Conservation (phyloP, 2,888 invertebrate genomes). For the Anarsia innoxiella region DNA sequence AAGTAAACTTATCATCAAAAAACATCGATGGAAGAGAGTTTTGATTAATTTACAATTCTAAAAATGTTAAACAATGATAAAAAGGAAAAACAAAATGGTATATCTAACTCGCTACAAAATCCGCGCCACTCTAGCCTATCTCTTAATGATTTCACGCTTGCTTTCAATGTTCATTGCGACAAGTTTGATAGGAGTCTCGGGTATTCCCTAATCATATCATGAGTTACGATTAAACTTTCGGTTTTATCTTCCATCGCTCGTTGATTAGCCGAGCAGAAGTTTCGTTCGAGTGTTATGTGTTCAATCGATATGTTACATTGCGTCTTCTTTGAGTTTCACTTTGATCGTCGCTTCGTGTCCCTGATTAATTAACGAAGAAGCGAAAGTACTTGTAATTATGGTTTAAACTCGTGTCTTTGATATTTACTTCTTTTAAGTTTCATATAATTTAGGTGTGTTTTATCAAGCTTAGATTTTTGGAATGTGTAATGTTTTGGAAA, state of each 20-base stretch:
- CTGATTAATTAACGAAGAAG: background rate
- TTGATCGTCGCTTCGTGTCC: conserved; percentile 28
- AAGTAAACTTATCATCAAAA: too few species aligned
- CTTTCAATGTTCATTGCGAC: conserved; percentile 38
- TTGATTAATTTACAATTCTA: too few species aligned
- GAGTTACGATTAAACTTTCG: conserved; percentile 56
- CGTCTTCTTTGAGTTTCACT: conserved; percentile 39
- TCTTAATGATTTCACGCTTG: conserved; percentile 63
- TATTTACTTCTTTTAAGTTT: too few species aligned
- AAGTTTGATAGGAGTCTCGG: conserved; percentile 34
- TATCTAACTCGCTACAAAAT: too few species aligned
- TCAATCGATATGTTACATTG: conserved; percentile 45
- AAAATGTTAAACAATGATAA: too few species aligned
- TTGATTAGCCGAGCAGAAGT: conserved; percentile 49
- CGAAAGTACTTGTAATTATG: background rate
- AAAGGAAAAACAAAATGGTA: too few species aligned
- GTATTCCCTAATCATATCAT: conserved; percentile 51
- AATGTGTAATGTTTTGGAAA: too few species aligned
- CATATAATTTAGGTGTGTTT: too few species aligned
- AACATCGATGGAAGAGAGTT: too few species aligned
- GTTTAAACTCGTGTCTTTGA: background rate
- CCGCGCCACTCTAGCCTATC: too few species aligned
- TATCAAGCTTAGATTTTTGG: too few species aligned
- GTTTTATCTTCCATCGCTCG: conserved; percentile 46
- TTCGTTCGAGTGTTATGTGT: conserved; percentile 38